A percentile compares a stretch with the other conserved stretches of the same genome.
These are phyloP conservation scores for Agriopis leucophaearia DNA, from an alignment of 2,888 invertebrate species.

Conservation along the genomic window DNA sequence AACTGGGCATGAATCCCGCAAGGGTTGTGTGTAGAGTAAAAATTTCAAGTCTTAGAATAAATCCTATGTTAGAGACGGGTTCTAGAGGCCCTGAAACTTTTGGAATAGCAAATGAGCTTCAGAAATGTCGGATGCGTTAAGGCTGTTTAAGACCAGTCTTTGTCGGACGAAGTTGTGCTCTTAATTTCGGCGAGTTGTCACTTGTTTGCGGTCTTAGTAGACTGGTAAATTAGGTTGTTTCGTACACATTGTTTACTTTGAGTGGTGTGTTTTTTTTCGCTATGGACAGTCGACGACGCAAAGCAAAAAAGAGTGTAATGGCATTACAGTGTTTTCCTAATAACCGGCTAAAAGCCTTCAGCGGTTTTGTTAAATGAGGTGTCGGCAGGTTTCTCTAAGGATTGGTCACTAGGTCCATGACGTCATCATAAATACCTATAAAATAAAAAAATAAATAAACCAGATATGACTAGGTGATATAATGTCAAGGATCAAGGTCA, in stretches of 20 bases:
- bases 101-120: conserved; percentile 50
- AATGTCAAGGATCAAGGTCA: too few species aligned
- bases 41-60: conserved; percentile 52
- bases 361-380: too few species aligned
- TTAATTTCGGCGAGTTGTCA: conserved; percentile 36
- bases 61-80: conserved; percentile 38
- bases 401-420: too few species aligned
- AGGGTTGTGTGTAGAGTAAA: conserved; percentile 53
- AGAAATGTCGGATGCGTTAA: conserved; percentile 30
- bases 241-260: conserved; percentile 5
- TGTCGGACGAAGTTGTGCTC: conserved; percentile 35
- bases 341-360: too few species aligned
- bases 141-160: conserved; percentile 32
- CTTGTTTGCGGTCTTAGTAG: conserved; percentile 17
- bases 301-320: too few species aligned
- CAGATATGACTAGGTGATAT: too few species aligned
- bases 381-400: too few species aligned
- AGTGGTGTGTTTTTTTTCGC: neutral
- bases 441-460: too few species aligned
- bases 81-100: conserved; percentile 46
- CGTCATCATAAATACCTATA: too few species aligned
- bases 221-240: conserved; percentile 15
- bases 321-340: too few species aligned
- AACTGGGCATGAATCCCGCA: conserved; percentile 50
- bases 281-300: neutral